Percentiles rank a stretch among this genome's conserved stretches.
Conservation (phyloP, 2,888 invertebrate species). For the Macropis europaea region DNA sequence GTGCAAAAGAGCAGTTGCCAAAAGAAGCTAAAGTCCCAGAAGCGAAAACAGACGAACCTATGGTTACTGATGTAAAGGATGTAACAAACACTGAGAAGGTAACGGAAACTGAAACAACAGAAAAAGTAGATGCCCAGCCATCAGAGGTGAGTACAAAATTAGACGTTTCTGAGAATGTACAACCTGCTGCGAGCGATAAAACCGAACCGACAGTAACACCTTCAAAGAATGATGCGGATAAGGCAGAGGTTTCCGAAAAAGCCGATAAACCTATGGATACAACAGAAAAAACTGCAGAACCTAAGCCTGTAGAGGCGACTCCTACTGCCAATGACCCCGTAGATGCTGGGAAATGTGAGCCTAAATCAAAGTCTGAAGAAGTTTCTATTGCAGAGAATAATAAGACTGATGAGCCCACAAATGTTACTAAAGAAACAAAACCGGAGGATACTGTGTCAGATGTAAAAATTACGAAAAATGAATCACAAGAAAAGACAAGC, state of each 20-base stretch:
- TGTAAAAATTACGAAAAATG: conserved; percentile 33
- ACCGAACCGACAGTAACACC: conserved; percentile 9
- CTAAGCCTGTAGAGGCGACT: conserved; percentile 21
- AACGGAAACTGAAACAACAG: conserved; percentile 2
- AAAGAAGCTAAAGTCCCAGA: conserved; percentile 48
- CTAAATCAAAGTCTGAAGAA: conserved; percentile 43
- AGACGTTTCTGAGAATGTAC: conserved; percentile 34
- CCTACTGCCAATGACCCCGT: conserved; percentile 29
- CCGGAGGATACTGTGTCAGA: conserved; percentile 40
- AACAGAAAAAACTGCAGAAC: conserved; percentile 42
- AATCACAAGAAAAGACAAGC: conserved; percentile 27
- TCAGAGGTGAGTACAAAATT: conserved; percentile 37
- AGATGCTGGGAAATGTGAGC: conserved; percentile 29
- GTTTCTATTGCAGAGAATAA: conserved; percentile 59
- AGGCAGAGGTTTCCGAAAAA: conserved; percentile 34
- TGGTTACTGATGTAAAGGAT: conserved; percentile 49
- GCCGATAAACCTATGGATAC: conserved; percentile 28
- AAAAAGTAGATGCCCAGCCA: conserved; percentile 32
- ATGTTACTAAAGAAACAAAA: conserved; percentile 39
- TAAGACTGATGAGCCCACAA: conserved; percentile 58
- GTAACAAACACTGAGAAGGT: conserved; percentile 32
- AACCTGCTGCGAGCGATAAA: conserved; percentile 11
- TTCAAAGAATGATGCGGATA: conserved; percentile 37
- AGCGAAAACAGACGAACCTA: conserved; percentile 35
- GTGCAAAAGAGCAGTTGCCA: conserved; percentile 72